Base-by-base conservation (phyloP, 2,113 vertebrate species). In the Varanus komodoensis region DNA sequence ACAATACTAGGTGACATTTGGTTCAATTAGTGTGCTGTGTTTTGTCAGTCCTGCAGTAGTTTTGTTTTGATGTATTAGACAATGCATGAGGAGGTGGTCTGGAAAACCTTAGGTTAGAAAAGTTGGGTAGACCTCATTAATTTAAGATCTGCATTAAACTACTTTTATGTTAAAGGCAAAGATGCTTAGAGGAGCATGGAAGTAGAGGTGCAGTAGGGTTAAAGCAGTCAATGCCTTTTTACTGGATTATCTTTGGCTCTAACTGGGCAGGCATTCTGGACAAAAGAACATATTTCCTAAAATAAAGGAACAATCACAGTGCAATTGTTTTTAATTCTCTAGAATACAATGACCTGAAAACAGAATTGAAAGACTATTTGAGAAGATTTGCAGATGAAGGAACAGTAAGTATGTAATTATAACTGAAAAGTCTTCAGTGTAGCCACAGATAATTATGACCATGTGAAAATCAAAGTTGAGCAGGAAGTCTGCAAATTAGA, bases 271-370 rank as follows among this genome's bases (percentile, higher is more conserved):
- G 11, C 1, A 27, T 6, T 19, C 9, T 67, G 54, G 11, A 77
- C 1, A 27, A 52, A 79, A 52, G 50, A 69, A 29, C 11, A 4
- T 8, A 32, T 29, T 87, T 2, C 6, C 23, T 82, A 29, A 89
- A 73, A 48, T 82, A 23, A 3, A 0, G 8, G 2, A 38, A 91
- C 71, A 90, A 89, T 17, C 89, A 54, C 89, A 85, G 32, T 87
- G 82, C 71, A 0, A 0, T 86, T 83, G 54, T 87, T 68, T 84
- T 25, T 81, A 82, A 75, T 19, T 32, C 75, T 84, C 69, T 92
- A 99, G 99, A 98, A 91, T 98, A 98, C 95, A 99, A 98, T 23
- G 98, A 99, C 90, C 92, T 99, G 95, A 98, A 98, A 94, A 97
- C 98, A 1, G 98, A 98, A 61, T 95, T 99, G 91, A 98, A 94